Percentiles rank a stretch among this genome's conserved stretches.
Evolutionary conservation across 1,140 invertebrate genomes (phyloP).

Genomic region (Antheraea pernyi): DNA sequence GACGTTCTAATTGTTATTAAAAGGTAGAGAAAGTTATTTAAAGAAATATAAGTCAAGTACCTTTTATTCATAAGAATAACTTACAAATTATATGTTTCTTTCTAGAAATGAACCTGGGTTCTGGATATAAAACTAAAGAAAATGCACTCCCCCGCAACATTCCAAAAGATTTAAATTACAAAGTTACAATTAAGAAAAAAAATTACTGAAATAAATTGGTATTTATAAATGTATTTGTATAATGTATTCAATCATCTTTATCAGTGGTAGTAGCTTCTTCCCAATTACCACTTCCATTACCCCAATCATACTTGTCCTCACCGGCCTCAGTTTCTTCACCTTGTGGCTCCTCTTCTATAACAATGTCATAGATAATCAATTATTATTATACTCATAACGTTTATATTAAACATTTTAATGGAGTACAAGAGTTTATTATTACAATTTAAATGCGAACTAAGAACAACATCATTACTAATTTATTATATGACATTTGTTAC

Average conservation of each 20-base stretch:
- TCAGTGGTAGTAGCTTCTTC: constrained; percentile 24
- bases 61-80: not conserved
- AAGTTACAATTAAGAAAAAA: not conserved
- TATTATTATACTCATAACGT: not conserved
- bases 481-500: not conserved
- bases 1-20: no score
- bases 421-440: not conserved
- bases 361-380: not conserved
- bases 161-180: not conserved
- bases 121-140: not conserved
- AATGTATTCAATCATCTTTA: constrained; percentile 12
- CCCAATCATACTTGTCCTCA: constrained; percentile 38
- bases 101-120: not conserved
- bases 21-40: not conserved
- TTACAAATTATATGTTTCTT: not conserved
- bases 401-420: not conserved
- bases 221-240: not conserved
- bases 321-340: constrained; percentile 12
- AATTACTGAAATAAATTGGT: not conserved
- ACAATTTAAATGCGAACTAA: no score
- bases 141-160: not conserved
- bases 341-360: constrained; percentile 13
- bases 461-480: no score
- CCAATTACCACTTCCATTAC: constrained; percentile 41
- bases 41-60: not conserved